These are phyloP conservation scores for Bostrychus sinensis DNA, from an alignment of 2,113 vertebrate species.

Conservation along the genomic window DNA sequence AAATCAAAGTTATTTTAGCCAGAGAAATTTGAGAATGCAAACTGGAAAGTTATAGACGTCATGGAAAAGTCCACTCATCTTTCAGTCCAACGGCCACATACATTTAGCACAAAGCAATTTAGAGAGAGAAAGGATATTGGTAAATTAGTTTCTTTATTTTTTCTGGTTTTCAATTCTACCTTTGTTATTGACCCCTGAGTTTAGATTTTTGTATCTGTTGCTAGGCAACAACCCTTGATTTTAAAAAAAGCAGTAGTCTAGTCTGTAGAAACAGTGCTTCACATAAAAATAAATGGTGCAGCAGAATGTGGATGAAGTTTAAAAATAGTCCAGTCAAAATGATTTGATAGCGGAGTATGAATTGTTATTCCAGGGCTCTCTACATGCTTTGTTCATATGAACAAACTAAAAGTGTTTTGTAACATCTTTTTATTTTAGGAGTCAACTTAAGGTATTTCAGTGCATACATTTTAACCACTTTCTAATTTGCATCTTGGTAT, in stretches of 20 bases:
- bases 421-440: constrained; percentile 3
- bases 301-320: constrained; percentile 70
- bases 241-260: constrained; percentile 46
- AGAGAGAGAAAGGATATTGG: too few relatives aligned
- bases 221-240: constrained; percentile 64
- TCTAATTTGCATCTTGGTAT: not conserved
- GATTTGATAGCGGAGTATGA: constrained; percentile 57
- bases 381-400: constrained; percentile 16
- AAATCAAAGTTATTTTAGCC: too few relatives aligned
- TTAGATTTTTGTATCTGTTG: constrained; percentile 57
- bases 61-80: too few relatives aligned
- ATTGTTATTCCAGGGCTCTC: constrained; percentile 56
- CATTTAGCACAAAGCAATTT: too few relatives aligned
- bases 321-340: constrained; percentile 62
- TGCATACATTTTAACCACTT: not conserved
- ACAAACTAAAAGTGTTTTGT: constrained; percentile 2
- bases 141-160: not conserved
- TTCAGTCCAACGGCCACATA: too few relatives aligned
- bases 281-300: constrained; percentile 62
- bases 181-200: constrained; percentile 27
- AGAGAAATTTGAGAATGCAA: too few relatives aligned
- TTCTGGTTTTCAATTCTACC: constrained; percentile 14
- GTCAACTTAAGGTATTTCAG: not conserved
- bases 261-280: constrained; percentile 59
- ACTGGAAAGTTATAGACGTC: too few relatives aligned